A percentile compares a stretch with the other conserved stretches of the same genome.
These are phyloP conservation scores for Diabrotica undecimpunctata DNA, from an alignment of 1,140 invertebrate species.

Conservation along the genomic window DNA sequence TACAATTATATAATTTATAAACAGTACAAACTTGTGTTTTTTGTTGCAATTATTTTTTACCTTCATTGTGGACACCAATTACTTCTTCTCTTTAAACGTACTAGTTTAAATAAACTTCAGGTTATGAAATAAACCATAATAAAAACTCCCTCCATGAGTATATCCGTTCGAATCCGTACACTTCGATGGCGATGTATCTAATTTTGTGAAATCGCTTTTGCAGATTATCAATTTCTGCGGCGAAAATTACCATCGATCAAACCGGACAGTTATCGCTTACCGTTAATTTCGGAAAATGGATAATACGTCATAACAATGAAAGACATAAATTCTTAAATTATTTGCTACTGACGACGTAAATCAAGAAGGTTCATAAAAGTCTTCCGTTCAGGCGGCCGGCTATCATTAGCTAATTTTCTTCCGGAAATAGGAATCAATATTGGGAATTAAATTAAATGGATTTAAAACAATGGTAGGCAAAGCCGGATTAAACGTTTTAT, in stretches of 20 bases:
- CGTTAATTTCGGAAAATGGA: slow-evolving; percentile 17
- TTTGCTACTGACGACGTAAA: slow-evolving; percentile 20
- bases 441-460: no score
- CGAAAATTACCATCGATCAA: slow-evolving; percentile 13
- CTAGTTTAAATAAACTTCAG: not conserved
- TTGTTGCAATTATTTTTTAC: not conserved
- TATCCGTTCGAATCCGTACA: not conserved
- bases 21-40: not conserved
- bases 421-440: no score
- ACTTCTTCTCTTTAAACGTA: not conserved
- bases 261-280: slow-evolving; percentile 10
- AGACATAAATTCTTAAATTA: slow-evolving; percentile 19
- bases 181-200: not conserved
- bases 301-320: slow-evolving; percentile 14
- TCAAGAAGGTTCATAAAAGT: slow-evolving; percentile 8
- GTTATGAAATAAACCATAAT: not conserved
- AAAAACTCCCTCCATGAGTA: not conserved
- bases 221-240: slow-evolving; percentile 12
- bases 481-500: no score
- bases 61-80: not conserved
- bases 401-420: no score
- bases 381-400: not conserved
- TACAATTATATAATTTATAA: no score
- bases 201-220: not conserved
- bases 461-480: no score